A percentile compares a stretch with the other conserved stretches of the same genome.
Conservation (phyloP, 2,888 invertebrate genomes). For the Seira sanloemensis region DNA sequence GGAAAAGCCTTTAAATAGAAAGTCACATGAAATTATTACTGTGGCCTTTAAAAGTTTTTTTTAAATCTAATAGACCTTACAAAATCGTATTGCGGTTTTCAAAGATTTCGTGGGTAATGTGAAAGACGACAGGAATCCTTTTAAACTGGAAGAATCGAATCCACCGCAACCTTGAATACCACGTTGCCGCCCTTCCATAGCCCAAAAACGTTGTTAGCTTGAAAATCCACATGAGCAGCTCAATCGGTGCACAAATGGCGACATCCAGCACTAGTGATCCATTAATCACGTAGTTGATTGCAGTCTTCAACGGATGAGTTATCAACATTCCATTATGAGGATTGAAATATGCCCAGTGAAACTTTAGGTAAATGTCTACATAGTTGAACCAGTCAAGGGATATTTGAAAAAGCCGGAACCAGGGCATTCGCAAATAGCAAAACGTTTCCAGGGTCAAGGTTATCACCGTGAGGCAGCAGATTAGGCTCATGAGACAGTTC, state of each 20-base stretch:
- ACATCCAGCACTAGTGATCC: conserved; percentile 66
- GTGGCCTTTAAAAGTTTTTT: neutral
- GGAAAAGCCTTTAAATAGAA: conserved; percentile 28
- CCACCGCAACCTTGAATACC: conserved; percentile 67
- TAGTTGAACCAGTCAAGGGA: conserved; percentile 53
- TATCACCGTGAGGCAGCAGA: conserved; percentile 54
- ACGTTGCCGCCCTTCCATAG: conserved; percentile 46
- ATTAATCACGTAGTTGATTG: conserved; percentile 57
- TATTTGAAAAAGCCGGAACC: conserved; percentile 53
- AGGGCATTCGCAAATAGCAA: conserved; percentile 42
- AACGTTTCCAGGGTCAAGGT: conserved; percentile 59
- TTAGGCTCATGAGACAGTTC: conserved; percentile 63
- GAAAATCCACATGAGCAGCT: conserved; percentile 50
- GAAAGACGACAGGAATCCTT: conserved; percentile 62
- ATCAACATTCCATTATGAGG: conserved; percentile 58
- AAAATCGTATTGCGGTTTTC: conserved; percentile 53
- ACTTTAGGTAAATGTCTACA: conserved; percentile 69
- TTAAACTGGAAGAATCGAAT: conserved; percentile 62
- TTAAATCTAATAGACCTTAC: conserved; percentile 39
- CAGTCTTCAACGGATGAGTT: conserved; percentile 67
- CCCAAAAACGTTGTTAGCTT: conserved; percentile 49
- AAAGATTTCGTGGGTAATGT: conserved; percentile 66
- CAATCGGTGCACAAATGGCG: conserved; percentile 60
- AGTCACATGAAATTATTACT: neutral
- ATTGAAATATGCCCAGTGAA: conserved; percentile 70